Evolutionary conservation across 2,888 invertebrate species (phyloP), one percentile per base, ranked within the genome.

Genomic region (Drosophila multiciliata): DNA sequence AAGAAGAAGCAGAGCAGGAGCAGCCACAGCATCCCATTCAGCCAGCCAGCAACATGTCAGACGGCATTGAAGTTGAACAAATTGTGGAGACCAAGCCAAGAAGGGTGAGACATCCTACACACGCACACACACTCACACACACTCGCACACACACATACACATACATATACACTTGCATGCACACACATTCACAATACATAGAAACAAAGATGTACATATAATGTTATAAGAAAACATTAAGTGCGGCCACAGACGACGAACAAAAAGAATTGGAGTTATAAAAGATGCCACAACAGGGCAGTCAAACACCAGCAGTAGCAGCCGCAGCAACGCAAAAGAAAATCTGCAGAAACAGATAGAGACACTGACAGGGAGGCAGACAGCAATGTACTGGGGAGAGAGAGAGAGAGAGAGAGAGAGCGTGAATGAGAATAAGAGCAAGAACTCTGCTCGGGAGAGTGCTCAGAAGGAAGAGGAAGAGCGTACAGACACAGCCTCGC

Each of bases 1-100:
- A 54, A 54, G 67, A 45, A 76, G 50, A 55, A 55, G 66, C 55
- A 69, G 52, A 54, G 40, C 48, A 69, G 52, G 54, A 73, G 66
- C 65, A 67, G 49, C 66, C 63, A 36, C 79, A 71, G 66, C 59
- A 59, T 69, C 75, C 73, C 75, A 67, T 67, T 67, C 67, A 65
- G 73, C 63, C 67, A 65, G 73, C 63, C 67, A 78, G 67, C 77
- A 89, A 71, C 78, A 92, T 92, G 92, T 92, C 92, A 86, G 95
- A 95, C 93, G 95, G 95, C 90, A 94, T 95, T 93, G 95, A 95
- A 94, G 95, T 95, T 93, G 95, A 95, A 90, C 94, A 94, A 92
- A 88, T 91, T 85, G 89, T 91, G 69, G 95, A 95, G 92, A 95
- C 94, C 93, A 95, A 95, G 86, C 95, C 95, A 68, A 94, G 94